Evolutionary conservation across 2,113 vertebrate genomes (phyloP).

Genomic region (Forbesichthys papilliferus): DNA sequence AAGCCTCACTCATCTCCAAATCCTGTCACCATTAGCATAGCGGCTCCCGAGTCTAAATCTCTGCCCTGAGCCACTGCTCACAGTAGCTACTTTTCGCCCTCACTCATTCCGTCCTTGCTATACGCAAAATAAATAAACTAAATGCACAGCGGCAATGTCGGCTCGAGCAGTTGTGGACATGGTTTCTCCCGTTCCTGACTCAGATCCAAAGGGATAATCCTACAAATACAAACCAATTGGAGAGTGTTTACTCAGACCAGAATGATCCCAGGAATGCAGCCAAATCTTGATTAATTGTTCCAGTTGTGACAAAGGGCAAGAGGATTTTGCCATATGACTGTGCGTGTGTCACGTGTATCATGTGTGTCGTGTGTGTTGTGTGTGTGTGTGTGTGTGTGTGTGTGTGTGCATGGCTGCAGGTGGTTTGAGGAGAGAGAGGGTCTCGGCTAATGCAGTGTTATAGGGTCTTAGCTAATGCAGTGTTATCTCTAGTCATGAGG

Average conservation of each 20-base stretch:
- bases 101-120: slow-evolving; percentile 40
- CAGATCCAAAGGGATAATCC: slow-evolving; percentile 34
- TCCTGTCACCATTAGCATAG: slow-evolving; percentile 71
- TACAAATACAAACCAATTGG: slow-evolving; percentile 40
- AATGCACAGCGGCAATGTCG: slow-evolving; percentile 44
- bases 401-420: not conserved
- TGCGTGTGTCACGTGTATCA: not conserved
- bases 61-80: slow-evolving; percentile 52
- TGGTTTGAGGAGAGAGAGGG: too few relatives aligned
- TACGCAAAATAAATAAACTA: slow-evolving; percentile 65
- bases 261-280: slow-evolving; percentile 12
- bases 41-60: slow-evolving; percentile 58
- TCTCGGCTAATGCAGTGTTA: slow-evolving; percentile 21
- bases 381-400: not conserved
- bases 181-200: slow-evolving; percentile 27
- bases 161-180: slow-evolving; percentile 52
- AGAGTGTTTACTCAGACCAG: slow-evolving; percentile 35
- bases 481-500: too few relatives aligned
- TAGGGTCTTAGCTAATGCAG: too few relatives aligned
- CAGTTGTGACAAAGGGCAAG: slow-evolving; percentile 17
- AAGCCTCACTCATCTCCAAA: slow-evolving; percentile 57
- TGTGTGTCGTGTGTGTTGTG: not conserved
- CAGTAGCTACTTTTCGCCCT: slow-evolving; percentile 45
- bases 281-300: slow-evolving; percentile 29
- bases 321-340: slow-evolving; percentile 22